Base-by-base conservation (phyloP, 1,140 invertebrate genomes). In the Hylyphantes graminicola region DNA sequence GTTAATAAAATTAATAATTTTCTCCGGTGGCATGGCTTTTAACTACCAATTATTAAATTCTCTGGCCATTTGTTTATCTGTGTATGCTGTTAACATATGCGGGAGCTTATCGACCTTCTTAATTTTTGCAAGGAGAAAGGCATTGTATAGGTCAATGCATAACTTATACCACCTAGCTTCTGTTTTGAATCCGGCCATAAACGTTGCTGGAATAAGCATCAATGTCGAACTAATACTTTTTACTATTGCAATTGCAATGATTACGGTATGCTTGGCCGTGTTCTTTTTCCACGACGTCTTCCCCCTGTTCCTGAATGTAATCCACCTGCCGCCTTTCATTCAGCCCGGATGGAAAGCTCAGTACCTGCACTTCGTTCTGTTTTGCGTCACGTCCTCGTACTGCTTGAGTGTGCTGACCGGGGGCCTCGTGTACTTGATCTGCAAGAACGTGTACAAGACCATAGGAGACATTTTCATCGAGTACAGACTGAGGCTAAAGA, bases 221-320 rank as follows among this genome's bases (percentile, higher is more conserved):
- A 51, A 12, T 50, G 7, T 76, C 7, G 35, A 76, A 17, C 13
- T 76, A 15, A 13, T 76, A 9, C 11, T n/a, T 5, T 76, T 50
- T 53, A 19, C 63, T 21, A 13, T 21, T 12, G 61, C 59, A 5
- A 12, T 63, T 8, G 11, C 54, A 7, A 35, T 76, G 10, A 50
- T 76, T 9, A 10, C 11, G 13, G 55, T 50, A 12, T 11, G 15
- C 48, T 7, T 63, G 54, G 15, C 59, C 9, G 74, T 76, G 9
- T 76, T 76, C 13, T 63, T 76, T 48, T 76, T 76, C 50, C 17
- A 63, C 7, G 74, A 76, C n/a, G 57, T 63, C 13, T 9, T 1
- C 0, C 21, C 48, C 7, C 63, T n/a, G 8, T 63, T 17, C 17
- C 9, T 10, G 7, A 7, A 10, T 6, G 17, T 2, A n/a, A 51